Percentiles rank a stretch among this genome's conserved stretches.
Evolutionary conservation across 2,113 vertebrate genomes (phyloP).

Genomic region (Hystrix cristata): DNA sequence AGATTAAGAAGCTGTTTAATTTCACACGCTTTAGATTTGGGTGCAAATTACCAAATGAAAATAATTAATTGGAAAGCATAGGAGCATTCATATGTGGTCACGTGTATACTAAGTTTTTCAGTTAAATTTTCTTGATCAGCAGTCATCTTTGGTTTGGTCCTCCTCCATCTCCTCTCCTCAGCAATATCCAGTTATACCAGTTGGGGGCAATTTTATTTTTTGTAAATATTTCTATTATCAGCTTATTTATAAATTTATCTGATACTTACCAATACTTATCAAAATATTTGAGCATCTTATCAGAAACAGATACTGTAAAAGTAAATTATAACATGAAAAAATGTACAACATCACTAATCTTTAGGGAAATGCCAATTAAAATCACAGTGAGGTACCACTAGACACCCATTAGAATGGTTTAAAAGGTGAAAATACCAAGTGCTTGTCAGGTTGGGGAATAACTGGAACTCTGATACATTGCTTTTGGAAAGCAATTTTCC

Average conservation of each 20-base stretch:
- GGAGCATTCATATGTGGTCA: neutral
- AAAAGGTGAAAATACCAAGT: neutral
- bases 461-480: neutral
- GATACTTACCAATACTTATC: neutral
- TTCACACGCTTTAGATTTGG: conserved; percentile 18
- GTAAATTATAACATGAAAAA: neutral
- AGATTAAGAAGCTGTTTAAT: neutral
- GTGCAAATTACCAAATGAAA: neutral
- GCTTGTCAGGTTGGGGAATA: neutral
- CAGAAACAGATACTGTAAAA: neutral
- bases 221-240: neutral
- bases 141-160: neutral
- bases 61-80: neutral
- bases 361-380: conserved; percentile 36
- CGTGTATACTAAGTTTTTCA: neutral
- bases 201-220: neutral
- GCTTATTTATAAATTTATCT: conserved; percentile 29
- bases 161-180: neutral
- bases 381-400: neutral
- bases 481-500: neutral
- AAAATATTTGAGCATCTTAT: conserved; percentile 12
- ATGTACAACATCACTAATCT: neutral
- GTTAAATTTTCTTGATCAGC: neutral
- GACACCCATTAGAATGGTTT: neutral
- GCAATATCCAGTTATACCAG: neutral